Base-by-base conservation (phyloP, 2,888 invertebrate genomes). In the Urechis unicinctus region DNA sequence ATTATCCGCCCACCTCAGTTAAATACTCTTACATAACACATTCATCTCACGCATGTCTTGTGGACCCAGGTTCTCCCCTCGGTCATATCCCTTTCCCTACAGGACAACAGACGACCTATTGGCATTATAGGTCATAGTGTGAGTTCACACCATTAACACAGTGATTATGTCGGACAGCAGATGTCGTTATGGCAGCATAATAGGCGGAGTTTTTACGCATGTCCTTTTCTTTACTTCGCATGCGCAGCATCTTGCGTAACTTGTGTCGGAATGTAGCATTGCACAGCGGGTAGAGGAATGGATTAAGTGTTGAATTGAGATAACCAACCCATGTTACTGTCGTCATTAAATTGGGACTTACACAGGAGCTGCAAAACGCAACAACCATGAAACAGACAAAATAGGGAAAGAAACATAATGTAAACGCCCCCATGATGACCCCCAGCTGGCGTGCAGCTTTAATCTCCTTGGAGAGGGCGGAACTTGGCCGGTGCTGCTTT, bases 331-430 rank as follows among this genome's bases (percentile, higher is more conserved):
- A 82, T 25, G 81, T 80, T 61, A 79, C 75, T 2, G 78, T 77
- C 24, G 77, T 76, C 61, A 81, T 72, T 2, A 79, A 66, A 1
- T 70, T 72, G n/a, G 72, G 70, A 29, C 72, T 69, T 0, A 82
- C 73, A 64, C 81, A 82, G 52, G 73, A 72, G 47, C 75, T 72
- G 66, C 81, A 82, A 57, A 79, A 81, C 45, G 81, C 79, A 60
- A 82, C 82, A 24, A 82, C 81, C 52, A 82, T 74, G 66, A 83
- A 83, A 4, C 82, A 71, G 41, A 81, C 78, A 67, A 83, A 83
- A 69, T 84, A 83, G n/a, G 83, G 83, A 28, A 83, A 73, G 79
- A 83, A 83, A 66, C 83, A 83, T 52, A 82, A 68, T 1, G 83
- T 79, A 65, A 84, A 83, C 2, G 82, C 83, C 24, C 82, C 82